These are phyloP conservation scores for Ophonus ardosiacus DNA, from an alignment of 2,888 invertebrate genomes.

Conservation along the genomic window DNA sequence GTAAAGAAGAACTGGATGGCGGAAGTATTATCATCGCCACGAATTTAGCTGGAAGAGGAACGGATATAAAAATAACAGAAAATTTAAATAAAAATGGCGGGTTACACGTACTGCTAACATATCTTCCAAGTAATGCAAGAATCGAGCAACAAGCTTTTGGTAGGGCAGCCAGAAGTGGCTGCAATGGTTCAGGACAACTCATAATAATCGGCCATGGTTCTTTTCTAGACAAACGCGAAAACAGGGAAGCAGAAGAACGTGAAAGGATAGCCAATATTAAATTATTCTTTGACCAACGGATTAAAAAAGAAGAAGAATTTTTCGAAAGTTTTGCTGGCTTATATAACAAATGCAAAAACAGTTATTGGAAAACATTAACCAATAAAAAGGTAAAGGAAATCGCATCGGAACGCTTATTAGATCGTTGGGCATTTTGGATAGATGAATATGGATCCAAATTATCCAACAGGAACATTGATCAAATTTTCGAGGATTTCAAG, in stretches of 20 bases:
- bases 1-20: slow-evolving; percentile 56
- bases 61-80: slow-evolving; percentile 71
- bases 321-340: slow-evolving; percentile 66
- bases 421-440: slow-evolving; percentile 69
- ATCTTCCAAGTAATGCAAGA: slow-evolving; percentile 72
- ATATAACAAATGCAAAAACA: slow-evolving; percentile 60
- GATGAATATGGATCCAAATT: slow-evolving; percentile 65
- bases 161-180: slow-evolving; percentile 72
- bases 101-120: slow-evolving; percentile 73
- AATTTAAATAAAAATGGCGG: slow-evolving; percentile 70
- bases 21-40: slow-evolving; percentile 71
- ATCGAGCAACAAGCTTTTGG: slow-evolving; percentile 74
- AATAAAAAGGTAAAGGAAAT: slow-evolving; percentile 62
- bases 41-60: slow-evolving; percentile 71
- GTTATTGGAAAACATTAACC: not conserved
- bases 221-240: slow-evolving; percentile 66
- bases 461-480: slow-evolving; percentile 19
- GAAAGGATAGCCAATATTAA: slow-evolving; percentile 67
- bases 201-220: slow-evolving; percentile 66
- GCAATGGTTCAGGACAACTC: slow-evolving; percentile 71
- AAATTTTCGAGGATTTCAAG: slow-evolving; percentile 19
- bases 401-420: slow-evolving; percentile 66
- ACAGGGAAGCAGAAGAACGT: slow-evolving; percentile 67
- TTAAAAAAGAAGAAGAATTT: slow-evolving; percentile 67
- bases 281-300: slow-evolving; percentile 66